Percentiles rank a stretch among this genome's conserved stretches.
phyloP scores from a whole-genome alignment of 2,797 vertebrate genomes.

The Gallirallus australis region DNA sequence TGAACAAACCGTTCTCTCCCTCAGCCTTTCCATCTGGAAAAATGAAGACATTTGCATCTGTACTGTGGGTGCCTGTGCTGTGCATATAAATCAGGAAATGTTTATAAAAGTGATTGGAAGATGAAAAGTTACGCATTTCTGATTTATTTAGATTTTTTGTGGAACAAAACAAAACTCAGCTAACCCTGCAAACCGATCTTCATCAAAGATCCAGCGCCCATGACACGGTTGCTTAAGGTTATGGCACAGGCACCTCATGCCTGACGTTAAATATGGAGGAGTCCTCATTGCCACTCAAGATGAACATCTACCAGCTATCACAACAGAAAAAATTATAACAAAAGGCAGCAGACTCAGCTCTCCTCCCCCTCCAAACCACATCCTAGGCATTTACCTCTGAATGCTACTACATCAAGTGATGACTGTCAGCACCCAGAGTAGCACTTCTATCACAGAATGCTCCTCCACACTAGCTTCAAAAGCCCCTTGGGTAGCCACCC shows the following conservation, averaged over 20 bases:
- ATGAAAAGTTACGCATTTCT: neutral
- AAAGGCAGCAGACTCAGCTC: neutral
- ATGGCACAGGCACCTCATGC: neutral
- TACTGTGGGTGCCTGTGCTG: neutral
- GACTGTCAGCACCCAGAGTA: neutral
- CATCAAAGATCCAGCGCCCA: neutral
- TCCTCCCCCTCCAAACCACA: neutral
- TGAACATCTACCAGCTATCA: neutral
- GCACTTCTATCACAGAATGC: neutral
- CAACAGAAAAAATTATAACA: neutral
- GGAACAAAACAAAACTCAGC: neutral
- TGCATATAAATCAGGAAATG: neutral
- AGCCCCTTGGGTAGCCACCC: fast-evolving
- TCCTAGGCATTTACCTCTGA: neutral
- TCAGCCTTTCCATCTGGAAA: conserved; percentile 53
- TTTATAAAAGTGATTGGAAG: neutral
- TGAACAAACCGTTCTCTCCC: conserved; percentile 15
- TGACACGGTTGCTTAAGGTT: neutral
- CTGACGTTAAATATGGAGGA: neutral
- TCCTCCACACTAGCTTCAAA: neutral
- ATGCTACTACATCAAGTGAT: fast-evolving
- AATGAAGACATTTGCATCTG: conserved; percentile 33
- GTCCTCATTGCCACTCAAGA: neutral
- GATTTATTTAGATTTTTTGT: neutral
- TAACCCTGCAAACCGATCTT: neutral